Evolutionary conservation across 2,797 vertebrate genomes (phyloP), one percentile per base, ranked within the genome.

Genomic region (Mionectes olivaceus): DNA sequence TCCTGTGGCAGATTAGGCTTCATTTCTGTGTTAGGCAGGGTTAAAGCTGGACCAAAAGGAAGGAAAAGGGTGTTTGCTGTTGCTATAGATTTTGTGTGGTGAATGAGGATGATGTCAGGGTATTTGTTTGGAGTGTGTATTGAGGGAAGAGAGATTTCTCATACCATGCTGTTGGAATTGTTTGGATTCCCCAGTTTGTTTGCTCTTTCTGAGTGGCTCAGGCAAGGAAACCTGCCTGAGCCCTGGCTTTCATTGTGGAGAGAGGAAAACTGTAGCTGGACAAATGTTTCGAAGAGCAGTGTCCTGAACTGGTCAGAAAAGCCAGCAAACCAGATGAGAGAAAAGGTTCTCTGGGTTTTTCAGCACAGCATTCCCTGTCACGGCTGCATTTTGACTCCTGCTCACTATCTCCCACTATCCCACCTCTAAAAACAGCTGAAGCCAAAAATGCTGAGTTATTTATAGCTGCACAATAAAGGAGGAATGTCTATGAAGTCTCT

Each of bases 11-110:
- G 88, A 15, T n/a, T 23, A 59, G 35, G 35, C 24, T 55, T 30
- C 16, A 32, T 61, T 73, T 78, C 82, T 92, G 81, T 16, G 25
- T 49, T 27, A 49, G 47, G 25, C 30, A 25, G 37, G 44, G 59
- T 22, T 77, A 60, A 82, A 85, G 67, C 50, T 49, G 46, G 73
- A 57, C 17, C 30, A 13, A 83, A 86, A 81, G 69, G 93, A 96
- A 95, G 94, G 89, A 94, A 95, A 68, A 87, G 71, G 76, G 76
- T 86, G 79, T 95, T 94, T 94, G 82, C 43, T 19, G 23, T 80
- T 65, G 50, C 50, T 83, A 9, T 50, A 56, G 57, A 24, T 81
- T 87, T 71, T 68, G 37, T 86, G 60, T 24, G 60, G 15, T 93
- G 69, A 94, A 88, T 69, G 57, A 73, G n/a, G 43, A 53, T 84